Conservation (phyloP, 2,113 vertebrate genomes). For the Mormyrus iriodes region DNA sequence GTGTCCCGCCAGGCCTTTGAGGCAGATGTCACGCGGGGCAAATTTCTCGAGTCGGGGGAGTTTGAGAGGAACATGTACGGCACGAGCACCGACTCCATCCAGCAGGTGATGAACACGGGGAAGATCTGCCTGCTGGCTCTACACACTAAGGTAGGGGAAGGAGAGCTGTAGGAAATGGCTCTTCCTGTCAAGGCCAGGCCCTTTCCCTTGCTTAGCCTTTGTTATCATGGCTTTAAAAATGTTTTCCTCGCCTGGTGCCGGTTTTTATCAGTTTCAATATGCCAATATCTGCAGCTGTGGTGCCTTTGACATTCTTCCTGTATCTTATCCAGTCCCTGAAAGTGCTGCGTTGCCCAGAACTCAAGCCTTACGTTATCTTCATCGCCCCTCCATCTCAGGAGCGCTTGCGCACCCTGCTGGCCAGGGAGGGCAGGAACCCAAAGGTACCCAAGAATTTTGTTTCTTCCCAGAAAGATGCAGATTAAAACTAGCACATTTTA, state of each 20-base stretch:
- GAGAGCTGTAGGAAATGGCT: neutral
- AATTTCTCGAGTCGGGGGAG: slow-evolving; percentile 90
- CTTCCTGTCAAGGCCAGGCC: neutral
- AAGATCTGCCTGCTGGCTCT: slow-evolving; percentile 88
- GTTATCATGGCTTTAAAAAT: neutral
- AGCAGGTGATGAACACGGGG: slow-evolving; percentile 84
- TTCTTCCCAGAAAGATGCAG: neutral
- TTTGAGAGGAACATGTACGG: slow-evolving; percentile 92
- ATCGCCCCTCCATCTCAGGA: slow-evolving; percentile 90
- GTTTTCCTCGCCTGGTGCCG: neutral
- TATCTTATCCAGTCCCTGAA: slow-evolving; percentile 69
- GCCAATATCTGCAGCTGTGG: neutral
- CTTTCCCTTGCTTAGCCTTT: neutral
- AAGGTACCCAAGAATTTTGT: slow-evolving; percentile 62
- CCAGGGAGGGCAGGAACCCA: slow-evolving; percentile 82
- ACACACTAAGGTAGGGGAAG: slow-evolving; percentile 75
- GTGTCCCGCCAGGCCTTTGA: slow-evolving; percentile 78
- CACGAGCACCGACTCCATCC: slow-evolving; percentile 84
- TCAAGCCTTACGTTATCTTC: slow-evolving; percentile 95
- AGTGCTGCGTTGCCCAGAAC: slow-evolving; percentile 82
- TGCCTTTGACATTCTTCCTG: neutral
- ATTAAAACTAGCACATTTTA: neutral
- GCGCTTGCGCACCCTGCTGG: slow-evolving; percentile 81
- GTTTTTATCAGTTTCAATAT: neutral
- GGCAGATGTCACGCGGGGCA: slow-evolving; percentile 72